Percentiles rank a stretch among this genome's conserved stretches.
Evolutionary conservation across 1,140 invertebrate genomes (phyloP).

Genomic region (Pseudomyrmex gracilis): DNA sequence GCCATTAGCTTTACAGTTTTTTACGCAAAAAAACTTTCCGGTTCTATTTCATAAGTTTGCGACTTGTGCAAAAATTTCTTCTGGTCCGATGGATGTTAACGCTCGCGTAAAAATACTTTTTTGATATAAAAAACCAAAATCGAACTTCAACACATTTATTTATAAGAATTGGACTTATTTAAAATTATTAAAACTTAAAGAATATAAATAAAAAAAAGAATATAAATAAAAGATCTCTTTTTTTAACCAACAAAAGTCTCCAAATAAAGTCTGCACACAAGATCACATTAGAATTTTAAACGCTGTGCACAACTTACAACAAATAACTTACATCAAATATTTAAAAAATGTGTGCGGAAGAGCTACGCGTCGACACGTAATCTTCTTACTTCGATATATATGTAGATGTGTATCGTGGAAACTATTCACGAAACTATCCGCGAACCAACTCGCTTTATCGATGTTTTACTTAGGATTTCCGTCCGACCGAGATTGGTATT

Average conservation of each 20-base stretch:
- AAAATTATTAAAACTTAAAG: too few relatives aligned
- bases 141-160: neutral
- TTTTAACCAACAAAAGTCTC: neutral
- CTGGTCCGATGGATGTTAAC: neutral
- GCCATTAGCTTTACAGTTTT: neutral
- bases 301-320: neutral
- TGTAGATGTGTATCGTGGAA: slow-evolving; percentile 2
- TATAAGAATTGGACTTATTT: too few relatives aligned
- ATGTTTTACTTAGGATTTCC: slow-evolving; percentile 40
- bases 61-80: neutral
- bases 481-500: slow-evolving; percentile 37
- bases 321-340: neutral
- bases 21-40: neutral
- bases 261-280: neutral
- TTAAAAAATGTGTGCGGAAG: neutral
- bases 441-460: slow-evolving; percentile 38
- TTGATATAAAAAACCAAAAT: too few relatives aligned
- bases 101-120: neutral
- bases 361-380: slow-evolving; percentile 24
- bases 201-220: too few relatives aligned
- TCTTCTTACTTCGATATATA: slow-evolving; percentile 25
- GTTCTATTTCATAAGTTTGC: slow-evolving; percentile 25
- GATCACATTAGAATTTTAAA: neutral
- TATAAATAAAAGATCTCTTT: slow-evolving; percentile 1
- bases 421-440: slow-evolving; percentile 23